Conservation (phyloP, 2,113 vertebrate genomes). For the Rhodinocichla rosea region DNA sequence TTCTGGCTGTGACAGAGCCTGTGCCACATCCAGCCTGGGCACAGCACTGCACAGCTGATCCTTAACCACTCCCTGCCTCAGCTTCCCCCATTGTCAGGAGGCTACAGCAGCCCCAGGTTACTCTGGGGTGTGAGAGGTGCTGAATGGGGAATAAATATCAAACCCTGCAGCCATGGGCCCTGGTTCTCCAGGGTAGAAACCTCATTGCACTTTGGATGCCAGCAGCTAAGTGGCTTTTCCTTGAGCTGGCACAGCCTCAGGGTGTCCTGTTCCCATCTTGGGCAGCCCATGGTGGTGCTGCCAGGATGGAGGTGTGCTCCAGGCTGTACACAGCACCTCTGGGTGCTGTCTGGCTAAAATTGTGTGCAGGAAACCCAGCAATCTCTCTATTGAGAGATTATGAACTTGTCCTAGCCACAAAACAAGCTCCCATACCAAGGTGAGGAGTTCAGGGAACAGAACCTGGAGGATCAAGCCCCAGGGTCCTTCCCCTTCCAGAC, state of each 20-base stretch:
- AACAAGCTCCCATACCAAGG: neutral
- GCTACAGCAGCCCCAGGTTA: neutral
- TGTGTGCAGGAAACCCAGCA: neutral
- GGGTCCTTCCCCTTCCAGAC: neutral
- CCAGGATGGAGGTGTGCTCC: neutral
- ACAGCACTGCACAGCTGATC: neutral
- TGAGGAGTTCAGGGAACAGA: neutral
- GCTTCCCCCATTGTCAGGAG: neutral
- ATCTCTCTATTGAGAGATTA: neutral
- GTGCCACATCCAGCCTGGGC: neutral
- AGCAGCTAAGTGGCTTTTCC: neutral
- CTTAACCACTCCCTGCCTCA: neutral
- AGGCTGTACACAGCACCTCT: neutral
- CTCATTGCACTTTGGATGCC: neutral
- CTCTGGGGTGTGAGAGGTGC: neutral
- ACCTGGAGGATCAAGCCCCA: neutral
- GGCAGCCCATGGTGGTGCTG: neutral
- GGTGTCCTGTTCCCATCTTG: rapidly evolving
- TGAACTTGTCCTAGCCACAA: neutral
- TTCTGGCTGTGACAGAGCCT: neutral
- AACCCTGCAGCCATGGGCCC: neutral
- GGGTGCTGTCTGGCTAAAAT: neutral
- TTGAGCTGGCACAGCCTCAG: rapidly evolving
- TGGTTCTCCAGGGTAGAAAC: neutral
- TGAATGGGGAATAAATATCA: neutral